A percentile compares a stretch with the other conserved stretches of the same genome.
phyloP scores from a whole-genome alignment of 2,888 invertebrate genomes.

The Laspeyria flexula region DNA sequence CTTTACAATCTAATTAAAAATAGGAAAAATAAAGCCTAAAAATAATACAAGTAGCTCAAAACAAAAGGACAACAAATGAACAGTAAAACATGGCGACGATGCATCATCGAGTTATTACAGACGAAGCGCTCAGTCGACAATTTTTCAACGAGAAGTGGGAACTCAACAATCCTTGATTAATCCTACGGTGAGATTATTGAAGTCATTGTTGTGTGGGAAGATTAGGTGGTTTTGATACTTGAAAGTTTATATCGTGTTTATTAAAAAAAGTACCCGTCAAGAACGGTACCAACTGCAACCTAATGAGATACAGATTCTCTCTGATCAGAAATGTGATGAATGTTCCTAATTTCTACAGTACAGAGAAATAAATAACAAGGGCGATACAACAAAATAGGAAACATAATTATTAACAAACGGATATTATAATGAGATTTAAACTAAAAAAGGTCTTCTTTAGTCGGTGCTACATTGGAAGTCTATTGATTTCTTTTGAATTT shows the following conservation, averaged over 20 bases:
- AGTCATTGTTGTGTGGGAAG: conserved; percentile 50
- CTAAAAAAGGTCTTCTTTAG: too few species aligned
- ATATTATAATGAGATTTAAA: too few species aligned
- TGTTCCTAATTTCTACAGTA: too few species aligned
- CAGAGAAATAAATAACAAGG: too few species aligned
- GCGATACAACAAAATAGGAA: too few species aligned
- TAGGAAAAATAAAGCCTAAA: neutral
- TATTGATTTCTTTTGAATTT: too few species aligned
- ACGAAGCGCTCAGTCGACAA: conserved; percentile 77
- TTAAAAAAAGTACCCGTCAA: too few species aligned
- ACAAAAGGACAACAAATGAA: conserved; percentile 46
- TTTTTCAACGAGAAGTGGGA: conserved; percentile 77
- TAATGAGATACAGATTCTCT: too few species aligned
- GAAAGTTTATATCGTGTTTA: neutral
- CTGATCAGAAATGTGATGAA: too few species aligned
- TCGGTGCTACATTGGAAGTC: too few species aligned
- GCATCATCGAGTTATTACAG: conserved; percentile 74
- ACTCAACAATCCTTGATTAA: conserved; percentile 82
- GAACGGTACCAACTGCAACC: too few species aligned
- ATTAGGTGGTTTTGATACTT: conserved; percentile 59
- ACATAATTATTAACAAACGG: too few species aligned
- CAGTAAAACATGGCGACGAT: conserved; percentile 48
- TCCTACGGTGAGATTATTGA: conserved; percentile 78
- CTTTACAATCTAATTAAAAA: neutral
- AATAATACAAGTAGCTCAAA: conserved; percentile 10